Evolutionary conservation across 2,113 vertebrate genomes (phyloP).

Genomic region (Strix aluco): DNA sequence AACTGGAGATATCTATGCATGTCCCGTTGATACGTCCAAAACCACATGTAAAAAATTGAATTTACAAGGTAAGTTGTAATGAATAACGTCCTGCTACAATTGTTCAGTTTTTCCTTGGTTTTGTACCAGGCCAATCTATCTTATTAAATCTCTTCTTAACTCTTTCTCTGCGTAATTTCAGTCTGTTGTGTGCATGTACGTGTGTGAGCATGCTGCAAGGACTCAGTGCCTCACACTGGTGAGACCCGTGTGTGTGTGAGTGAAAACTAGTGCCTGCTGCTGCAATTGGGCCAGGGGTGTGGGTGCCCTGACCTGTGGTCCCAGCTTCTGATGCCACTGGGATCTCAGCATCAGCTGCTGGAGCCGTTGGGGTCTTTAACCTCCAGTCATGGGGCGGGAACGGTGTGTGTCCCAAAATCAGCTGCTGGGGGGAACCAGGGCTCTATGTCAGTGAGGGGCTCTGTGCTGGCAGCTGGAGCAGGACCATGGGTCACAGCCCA

Average conservation of each 20-base stretch:
- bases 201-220: background rate
- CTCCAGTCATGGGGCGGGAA: background rate
- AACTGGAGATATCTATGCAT: slow-evolving; percentile 90
- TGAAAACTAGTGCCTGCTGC: background rate
- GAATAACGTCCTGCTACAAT: background rate
- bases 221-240: background rate
- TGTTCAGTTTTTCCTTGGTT: background rate
- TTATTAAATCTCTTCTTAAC: background rate
- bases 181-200: background rate
- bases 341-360: background rate
- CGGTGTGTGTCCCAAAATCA: background rate
- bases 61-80: slow-evolving; percentile 78
- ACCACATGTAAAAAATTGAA: slow-evolving; percentile 82
- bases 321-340: background rate
- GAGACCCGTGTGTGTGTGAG: background rate
- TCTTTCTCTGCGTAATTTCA: background rate
- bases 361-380: background rate
- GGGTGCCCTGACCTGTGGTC: background rate
- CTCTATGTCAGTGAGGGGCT: background rate
- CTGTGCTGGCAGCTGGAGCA: fast-evolving
- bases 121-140: fast-evolving
- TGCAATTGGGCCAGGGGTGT: background rate
- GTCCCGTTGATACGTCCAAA: slow-evolving; percentile 71
- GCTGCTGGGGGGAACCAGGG: fast-evolving
- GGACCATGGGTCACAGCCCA: fast-evolving